phyloP scores from a whole-genome alignment of 2,797 vertebrate species.

The Diglossa cyanea region DNA sequence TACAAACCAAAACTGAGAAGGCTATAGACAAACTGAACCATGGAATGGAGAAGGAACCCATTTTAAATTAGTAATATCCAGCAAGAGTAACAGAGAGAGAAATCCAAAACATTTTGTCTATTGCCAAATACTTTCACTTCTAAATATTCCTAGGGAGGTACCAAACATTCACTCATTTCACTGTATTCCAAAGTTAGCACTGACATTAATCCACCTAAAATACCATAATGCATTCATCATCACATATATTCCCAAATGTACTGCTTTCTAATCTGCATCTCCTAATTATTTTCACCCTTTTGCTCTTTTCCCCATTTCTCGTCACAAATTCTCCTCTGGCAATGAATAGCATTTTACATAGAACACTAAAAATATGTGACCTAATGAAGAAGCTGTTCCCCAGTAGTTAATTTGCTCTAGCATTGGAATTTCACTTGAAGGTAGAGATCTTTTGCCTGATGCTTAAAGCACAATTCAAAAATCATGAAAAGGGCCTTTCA shows the following conservation, averaged over 20 bases:
- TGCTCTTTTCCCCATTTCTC: neutral
- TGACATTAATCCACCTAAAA: neutral
- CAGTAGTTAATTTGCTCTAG: neutral
- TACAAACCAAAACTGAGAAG: neutral
- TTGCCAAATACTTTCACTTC: neutral
- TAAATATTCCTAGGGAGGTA: neutral
- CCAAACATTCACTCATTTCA: neutral
- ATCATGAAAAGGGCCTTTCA: neutral
- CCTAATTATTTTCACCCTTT: slow-evolving; percentile 1
- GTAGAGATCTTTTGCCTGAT: neutral
- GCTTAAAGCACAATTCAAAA: neutral
- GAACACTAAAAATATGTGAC: neutral
- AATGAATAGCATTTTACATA: neutral
- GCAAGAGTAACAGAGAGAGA: neutral
- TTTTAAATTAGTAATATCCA: neutral
- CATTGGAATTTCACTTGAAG: neutral
- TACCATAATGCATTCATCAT: neutral
- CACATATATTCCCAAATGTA: neutral
- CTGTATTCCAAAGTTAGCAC: neutral
- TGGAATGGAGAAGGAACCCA: neutral
- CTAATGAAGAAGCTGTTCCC: neutral
- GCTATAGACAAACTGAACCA: neutral
- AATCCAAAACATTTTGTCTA: neutral
- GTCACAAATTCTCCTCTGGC: neutral
- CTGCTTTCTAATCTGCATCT: neutral